phyloP scores from a whole-genome alignment of 2,888 invertebrate species.

The Meliscaeva auricollis region DNA sequence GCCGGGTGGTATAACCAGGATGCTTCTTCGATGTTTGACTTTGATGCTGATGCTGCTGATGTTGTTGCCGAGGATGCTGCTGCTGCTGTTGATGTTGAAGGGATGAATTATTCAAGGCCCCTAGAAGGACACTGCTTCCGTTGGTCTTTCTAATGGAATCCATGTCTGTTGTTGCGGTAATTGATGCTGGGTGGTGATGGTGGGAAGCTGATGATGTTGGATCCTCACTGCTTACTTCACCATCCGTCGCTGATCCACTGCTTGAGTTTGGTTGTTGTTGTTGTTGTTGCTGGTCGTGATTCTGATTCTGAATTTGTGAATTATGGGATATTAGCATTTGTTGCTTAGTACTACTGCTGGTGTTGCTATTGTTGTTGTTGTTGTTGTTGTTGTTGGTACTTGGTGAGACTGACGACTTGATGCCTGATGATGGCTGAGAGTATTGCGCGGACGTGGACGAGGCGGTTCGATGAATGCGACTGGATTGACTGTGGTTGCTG shows the following conservation, averaged over 20 bases:
- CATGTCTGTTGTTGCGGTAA: constrained; percentile 44
- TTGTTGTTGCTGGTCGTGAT: constrained; percentile 77
- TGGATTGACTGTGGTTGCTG: constrained; percentile 74
- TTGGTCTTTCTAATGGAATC: constrained; percentile 55
- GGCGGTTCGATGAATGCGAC: constrained; percentile 66
- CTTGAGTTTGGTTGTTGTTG: constrained; percentile 53
- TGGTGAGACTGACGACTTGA: constrained; percentile 76
- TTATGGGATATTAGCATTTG: constrained; percentile 79
- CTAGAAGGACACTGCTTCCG: constrained; percentile 49
- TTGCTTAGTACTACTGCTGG: constrained; percentile 78
- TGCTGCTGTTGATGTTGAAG: constrained; percentile 78
- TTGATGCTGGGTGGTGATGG: constrained; percentile 4
- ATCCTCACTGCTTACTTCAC: constrained; percentile 68
- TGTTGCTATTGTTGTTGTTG: background rate
- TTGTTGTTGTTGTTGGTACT: constrained; percentile 36
- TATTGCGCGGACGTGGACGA: constrained; percentile 74
- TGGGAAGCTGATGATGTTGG: constrained; percentile 22
- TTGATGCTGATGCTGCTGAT: constrained; percentile 38
- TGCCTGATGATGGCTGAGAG: constrained; percentile 75
- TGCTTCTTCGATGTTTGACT: constrained; percentile 53
- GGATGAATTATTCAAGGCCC: constrained; percentile 72
- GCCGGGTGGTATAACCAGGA: constrained; percentile 78
- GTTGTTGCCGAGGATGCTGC: constrained; percentile 75
- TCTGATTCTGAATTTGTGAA: constrained; percentile 77
- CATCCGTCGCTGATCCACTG: constrained; percentile 69